Conservation (phyloP, 92 coral and sea anemone species). For the Galaxea fascicularis region DNA sequence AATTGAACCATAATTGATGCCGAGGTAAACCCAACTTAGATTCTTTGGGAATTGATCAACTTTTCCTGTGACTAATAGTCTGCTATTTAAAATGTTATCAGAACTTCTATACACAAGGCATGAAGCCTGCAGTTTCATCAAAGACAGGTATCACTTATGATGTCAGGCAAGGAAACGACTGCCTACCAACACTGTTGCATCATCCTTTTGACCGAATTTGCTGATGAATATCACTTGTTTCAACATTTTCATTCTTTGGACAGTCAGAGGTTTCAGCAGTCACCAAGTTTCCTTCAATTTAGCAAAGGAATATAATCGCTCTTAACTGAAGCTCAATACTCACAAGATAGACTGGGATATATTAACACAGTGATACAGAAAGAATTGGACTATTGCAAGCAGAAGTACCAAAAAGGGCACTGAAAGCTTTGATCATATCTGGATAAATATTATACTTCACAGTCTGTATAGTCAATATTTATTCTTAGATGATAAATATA, state of each 20-base stretch:
- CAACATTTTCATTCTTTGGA: not conserved
- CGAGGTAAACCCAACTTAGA: too few relatives aligned
- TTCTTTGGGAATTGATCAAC: too few relatives aligned
- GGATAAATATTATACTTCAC: not conserved
- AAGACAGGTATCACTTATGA: too few relatives aligned
- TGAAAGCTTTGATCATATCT: not conserved
- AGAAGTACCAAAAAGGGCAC: not conserved
- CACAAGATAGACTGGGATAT: not conserved
- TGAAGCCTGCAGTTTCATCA: not conserved
- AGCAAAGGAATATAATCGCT: not conserved
- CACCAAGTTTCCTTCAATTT: not conserved
- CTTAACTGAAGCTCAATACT: not conserved
- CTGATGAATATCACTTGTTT: not conserved
- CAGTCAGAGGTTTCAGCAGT: not conserved
- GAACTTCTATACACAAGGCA: too few relatives aligned
- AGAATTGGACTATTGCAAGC: too few relatives aligned
- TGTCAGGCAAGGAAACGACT: too few relatives aligned
- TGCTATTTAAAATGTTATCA: too few relatives aligned
- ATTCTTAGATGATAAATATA: too few relatives aligned
- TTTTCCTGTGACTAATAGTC: too few relatives aligned
- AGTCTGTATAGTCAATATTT: not conserved
- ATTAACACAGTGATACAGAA: not conserved
- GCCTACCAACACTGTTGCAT: not conserved
- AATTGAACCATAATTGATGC: too few relatives aligned
- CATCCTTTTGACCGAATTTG: not conserved